Evolutionary conservation across 53 echinoderm and acorn worm species (phyloP).

Genomic region (Antedon mediterranea): DNA sequence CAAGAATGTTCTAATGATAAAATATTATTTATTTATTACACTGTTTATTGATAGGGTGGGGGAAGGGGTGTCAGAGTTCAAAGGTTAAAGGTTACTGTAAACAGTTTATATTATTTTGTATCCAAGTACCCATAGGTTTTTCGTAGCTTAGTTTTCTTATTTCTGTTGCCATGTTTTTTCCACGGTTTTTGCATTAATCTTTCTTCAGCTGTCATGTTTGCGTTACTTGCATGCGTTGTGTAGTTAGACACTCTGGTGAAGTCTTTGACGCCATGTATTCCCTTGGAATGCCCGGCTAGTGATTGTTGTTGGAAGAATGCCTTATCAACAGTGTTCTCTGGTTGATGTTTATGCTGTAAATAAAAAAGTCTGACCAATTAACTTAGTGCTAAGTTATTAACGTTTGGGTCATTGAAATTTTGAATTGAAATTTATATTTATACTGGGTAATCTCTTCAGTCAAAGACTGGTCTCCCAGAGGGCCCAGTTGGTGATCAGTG

Average conservation of each 20-base stretch:
- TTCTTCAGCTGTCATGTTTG: conserved; percentile 1
- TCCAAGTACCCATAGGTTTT: conserved; percentile 57
- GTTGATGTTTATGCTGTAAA: conserved; percentile 44
- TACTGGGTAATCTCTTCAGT: too few relatives aligned
- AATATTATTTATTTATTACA: too few relatives aligned
- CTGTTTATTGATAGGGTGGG: too few relatives aligned
- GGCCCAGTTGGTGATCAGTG: too few relatives aligned
- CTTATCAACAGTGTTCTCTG: conserved; percentile 52
- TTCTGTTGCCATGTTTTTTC: conserved; percentile 83
- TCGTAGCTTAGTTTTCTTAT: conserved; percentile 79
- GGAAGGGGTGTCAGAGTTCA: too few relatives aligned
- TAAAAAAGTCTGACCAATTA: too few relatives aligned
- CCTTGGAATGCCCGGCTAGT: conserved; percentile 36
- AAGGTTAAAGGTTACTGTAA: too few relatives aligned
- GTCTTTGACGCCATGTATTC: conserved; percentile 13
- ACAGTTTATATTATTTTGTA: conserved; percentile 25
- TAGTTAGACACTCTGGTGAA: conserved; percentile 2
- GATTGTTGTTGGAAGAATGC: conserved; percentile 54
- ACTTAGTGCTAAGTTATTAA: too few relatives aligned
- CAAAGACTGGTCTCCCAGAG: too few relatives aligned
- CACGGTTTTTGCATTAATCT: conserved; percentile 44
- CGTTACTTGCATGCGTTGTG: not conserved
- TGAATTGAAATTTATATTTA: too few relatives aligned
- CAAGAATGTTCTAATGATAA: too few relatives aligned
- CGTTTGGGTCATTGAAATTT: too few relatives aligned